phyloP scores from a whole-genome alignment of 1,140 invertebrate species.

The Diorhabda sublineata region DNA sequence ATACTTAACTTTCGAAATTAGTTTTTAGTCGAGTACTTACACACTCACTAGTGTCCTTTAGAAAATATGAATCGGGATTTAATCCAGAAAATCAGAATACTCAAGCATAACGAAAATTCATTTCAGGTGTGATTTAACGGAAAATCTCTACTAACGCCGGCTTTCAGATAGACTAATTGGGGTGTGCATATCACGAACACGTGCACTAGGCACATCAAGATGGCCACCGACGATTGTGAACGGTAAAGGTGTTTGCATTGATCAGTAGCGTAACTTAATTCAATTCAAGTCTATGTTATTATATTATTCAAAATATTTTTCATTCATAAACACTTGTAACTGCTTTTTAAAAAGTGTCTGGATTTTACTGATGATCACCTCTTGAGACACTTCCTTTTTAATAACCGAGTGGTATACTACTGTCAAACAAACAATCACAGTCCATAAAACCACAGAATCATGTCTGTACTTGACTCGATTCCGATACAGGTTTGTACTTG shows the following conservation, averaged over 20 bases:
- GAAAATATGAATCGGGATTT: constrained; percentile 14
- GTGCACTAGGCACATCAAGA: constrained; percentile 27
- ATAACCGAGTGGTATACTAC: too few relatives aligned
- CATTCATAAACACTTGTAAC: too few relatives aligned
- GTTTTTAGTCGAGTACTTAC: constrained; percentile 7
- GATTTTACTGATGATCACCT: too few relatives aligned
- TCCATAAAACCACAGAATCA: too few relatives aligned
- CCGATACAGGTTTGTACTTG: too few relatives aligned
- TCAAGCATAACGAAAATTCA: constrained; percentile 23
- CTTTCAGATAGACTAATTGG: constrained; percentile 36
- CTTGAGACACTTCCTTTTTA: too few relatives aligned
- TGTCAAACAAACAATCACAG: too few relatives aligned
- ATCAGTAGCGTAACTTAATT: not conserved
- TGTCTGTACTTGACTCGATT: too few relatives aligned
- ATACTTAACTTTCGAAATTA: constrained; percentile 1
- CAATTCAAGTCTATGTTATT: too few relatives aligned
- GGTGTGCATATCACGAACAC: constrained; percentile 30
- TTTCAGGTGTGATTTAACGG: constrained; percentile 27
- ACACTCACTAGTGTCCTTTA: not conserved
- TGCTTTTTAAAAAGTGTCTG: too few relatives aligned
- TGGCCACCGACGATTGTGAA: constrained; percentile 26
- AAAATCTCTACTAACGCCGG: constrained; percentile 29
- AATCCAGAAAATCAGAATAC: constrained; percentile 12
- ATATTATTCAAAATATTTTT: too few relatives aligned
- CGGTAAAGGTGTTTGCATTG: not conserved